Percentiles rank a stretch among this genome's conserved stretches.
phyloP scores from a whole-genome alignment of 1,140 invertebrate species.

The Drosophila leontia region DNA sequence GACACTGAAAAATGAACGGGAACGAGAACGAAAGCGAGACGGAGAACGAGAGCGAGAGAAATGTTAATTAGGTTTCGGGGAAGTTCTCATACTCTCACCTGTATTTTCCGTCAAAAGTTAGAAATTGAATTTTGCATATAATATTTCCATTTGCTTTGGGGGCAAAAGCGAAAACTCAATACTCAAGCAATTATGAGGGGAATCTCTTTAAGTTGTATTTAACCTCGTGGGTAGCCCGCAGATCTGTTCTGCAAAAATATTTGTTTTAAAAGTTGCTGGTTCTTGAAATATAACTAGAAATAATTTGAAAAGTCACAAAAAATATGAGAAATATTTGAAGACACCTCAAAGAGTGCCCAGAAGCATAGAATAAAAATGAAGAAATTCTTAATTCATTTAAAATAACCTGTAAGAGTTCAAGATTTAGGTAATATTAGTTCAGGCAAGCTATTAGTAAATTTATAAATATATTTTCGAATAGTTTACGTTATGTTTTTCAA shows the following conservation, averaged over 20 bases:
- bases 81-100: constrained; percentile 33
- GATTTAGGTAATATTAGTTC: too few species aligned
- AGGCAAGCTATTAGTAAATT: too few species aligned
- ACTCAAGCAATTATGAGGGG: constrained; percentile 6
- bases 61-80: constrained; percentile 33
- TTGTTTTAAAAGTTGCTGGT: background rate
- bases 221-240: background rate
- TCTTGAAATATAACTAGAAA: background rate
- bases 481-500: too few species aligned
- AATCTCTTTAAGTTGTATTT: constrained; percentile 1
- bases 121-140: constrained; percentile 1
- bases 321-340: background rate
- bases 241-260: background rate
- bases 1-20: constrained; percentile 31
- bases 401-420: too few species aligned
- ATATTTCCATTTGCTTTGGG: background rate
- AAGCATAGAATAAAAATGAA: too few species aligned
- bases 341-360: too few species aligned
- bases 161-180: constrained; percentile 6
- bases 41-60: constrained; percentile 2
- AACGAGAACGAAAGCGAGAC: background rate
- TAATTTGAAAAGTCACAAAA: background rate
- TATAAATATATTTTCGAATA: too few species aligned
- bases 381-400: too few species aligned
- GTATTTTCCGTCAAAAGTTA: constrained; percentile 6